These are phyloP conservation scores for Colletes gigas DNA, from an alignment of 1,140 invertebrate species.

Conservation along the genomic window DNA sequence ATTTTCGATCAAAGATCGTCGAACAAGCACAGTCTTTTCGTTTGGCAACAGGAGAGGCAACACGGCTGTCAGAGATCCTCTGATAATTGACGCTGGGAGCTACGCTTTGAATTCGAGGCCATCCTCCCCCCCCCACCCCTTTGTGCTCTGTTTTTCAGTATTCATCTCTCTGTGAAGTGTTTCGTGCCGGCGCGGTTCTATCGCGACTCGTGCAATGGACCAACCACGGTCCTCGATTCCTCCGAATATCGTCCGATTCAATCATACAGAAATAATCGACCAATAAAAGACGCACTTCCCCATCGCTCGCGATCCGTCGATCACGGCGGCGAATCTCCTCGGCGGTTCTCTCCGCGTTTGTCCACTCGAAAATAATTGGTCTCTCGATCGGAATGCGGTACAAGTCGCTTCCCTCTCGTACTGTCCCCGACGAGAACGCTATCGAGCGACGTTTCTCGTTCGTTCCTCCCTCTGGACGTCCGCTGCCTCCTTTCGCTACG, in stretches of 20 bases:
- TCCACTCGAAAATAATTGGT: slow-evolving; percentile 58
- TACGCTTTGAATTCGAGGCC: slow-evolving; percentile 3
- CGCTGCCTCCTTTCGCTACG: not conserved
- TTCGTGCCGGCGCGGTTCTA: not conserved
- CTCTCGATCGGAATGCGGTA: slow-evolving; percentile 39
- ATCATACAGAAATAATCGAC: slow-evolving; percentile 30
- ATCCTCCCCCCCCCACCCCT: not conserved
- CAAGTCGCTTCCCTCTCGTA: not conserved
- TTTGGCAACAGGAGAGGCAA: too few species aligned
- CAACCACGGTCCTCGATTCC: not conserved
- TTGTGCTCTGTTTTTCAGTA: slow-evolving; percentile 27
- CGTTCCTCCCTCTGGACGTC: not conserved
- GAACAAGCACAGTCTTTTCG: too few species aligned
- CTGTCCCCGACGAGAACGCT: not conserved
- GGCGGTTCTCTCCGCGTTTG: slow-evolving; percentile 27
- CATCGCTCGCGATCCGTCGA: not conserved
- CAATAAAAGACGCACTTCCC: slow-evolving; percentile 39
- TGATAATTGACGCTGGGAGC: slow-evolving; percentile 23
- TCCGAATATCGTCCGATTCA: slow-evolving; percentile 5
- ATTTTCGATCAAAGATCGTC: not conserved
- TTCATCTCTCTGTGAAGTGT: slow-evolving; percentile 6
- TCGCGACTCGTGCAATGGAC: not conserved
- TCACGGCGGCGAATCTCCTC: slow-evolving; percentile 19
- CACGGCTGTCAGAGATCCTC: not conserved
- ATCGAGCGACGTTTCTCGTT: not conserved